Base-by-base conservation (phyloP, 2,888 invertebrate species). In the Sussaba pulchella region DNA sequence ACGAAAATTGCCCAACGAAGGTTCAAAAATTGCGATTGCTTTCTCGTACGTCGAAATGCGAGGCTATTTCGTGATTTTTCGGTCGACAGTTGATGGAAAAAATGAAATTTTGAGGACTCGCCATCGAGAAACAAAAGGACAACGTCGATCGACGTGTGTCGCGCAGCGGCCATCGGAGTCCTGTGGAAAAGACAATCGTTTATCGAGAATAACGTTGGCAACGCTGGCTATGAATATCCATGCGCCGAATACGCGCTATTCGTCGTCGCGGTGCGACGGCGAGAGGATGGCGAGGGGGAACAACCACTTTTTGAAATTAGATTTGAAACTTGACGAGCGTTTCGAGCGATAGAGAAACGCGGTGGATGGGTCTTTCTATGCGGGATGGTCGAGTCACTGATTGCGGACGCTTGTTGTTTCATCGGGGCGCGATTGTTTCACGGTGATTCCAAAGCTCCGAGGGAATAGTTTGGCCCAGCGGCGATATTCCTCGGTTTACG, bases 341-440 rank as follows among this genome's bases (percentile, higher is more conserved):
- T 69, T 41, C 10, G 17, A 39, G 41, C 26, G 8, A n/a, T 10
- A 17, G 50, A 26, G 52, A 61, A 67, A 67, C 52, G 14, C 26
- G 54, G n/a, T 10, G 21, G 31, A 26, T 17, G 5, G 21, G 12
- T 66, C 36, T 67, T 47, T 36, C 12, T 19, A 24, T 41, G 43
- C 39, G 39, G 43, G 43, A 39, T 41, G 59, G 14, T 8, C 19
- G 47, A 59, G 64, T 77, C 79, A 79, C 82, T 87, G 85, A 87
- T 87, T 85, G 83, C 82, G 80, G 76, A 63, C 81, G 83, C 83
- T 87, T 87, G 87, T 87, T 86, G 82, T 82, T 84, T 81, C 76
- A 63, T 83, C 75, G 79, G 12, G 57, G 78, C 77, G 59, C 81
- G 74, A 78, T 83, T 83, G 82, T 83, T 82, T 79, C 66, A 19